These are phyloP conservation scores for Sebastes vulpes DNA, from an alignment of 2,797 vertebrate genomes.

Conservation along the genomic window DNA sequence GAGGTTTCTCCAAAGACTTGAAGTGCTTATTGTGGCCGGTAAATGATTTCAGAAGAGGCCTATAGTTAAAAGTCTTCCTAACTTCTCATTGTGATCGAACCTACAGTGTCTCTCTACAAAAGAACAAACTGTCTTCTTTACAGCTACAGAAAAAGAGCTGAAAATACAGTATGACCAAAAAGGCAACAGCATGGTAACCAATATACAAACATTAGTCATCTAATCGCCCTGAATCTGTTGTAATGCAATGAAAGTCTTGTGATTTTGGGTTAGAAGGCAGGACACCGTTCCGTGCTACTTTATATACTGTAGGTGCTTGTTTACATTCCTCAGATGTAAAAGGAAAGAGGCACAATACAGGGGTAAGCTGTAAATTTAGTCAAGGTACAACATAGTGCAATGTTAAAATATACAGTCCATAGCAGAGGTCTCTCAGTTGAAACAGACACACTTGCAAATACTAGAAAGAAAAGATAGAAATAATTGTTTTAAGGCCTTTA, in stretches of 20 bases:
- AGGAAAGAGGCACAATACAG: conserved; percentile 26
- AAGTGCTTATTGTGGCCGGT: background rate
- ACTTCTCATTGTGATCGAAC: background rate
- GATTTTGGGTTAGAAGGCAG: background rate
- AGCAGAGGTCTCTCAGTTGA: background rate
- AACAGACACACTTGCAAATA: background rate
- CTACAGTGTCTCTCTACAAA: background rate
- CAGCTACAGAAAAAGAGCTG: background rate
- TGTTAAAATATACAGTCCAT: background rate
- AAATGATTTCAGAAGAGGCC: background rate
- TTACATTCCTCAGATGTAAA: conserved; percentile 54
- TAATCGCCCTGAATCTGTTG: background rate
- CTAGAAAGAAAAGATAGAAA: background rate
- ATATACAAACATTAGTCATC: background rate
- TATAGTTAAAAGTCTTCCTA: background rate
- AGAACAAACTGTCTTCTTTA: background rate
- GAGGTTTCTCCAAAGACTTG: background rate
- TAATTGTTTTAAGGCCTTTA: background rate
- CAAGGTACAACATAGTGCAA: background rate
- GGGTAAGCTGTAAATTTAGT: conserved; percentile 5
- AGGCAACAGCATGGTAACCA: background rate
- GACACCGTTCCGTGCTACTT: background rate
- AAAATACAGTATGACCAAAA: background rate
- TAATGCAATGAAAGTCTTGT: background rate
- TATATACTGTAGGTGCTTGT: conserved; percentile 12